A percentile compares a stretch with the other conserved stretches of the same genome.
phyloP scores from a whole-genome alignment of 2,888 invertebrate genomes.

The Leptinotarsa rubiginosa region DNA sequence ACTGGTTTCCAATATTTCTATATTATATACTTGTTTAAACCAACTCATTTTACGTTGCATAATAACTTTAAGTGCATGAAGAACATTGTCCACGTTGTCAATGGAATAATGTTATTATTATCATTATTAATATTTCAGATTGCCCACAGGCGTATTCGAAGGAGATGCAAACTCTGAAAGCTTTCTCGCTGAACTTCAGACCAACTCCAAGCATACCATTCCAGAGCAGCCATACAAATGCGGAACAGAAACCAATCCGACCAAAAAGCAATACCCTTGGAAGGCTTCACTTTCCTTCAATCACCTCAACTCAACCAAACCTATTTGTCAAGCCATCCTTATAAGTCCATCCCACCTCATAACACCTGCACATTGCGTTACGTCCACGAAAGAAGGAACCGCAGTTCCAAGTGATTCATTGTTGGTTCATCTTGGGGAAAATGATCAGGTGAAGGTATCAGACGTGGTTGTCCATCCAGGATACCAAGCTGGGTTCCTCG shows the following conservation, averaged over 20 bases:
- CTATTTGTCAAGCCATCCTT: constrained; percentile 49
- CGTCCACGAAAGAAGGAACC: constrained; percentile 43
- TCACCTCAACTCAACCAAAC: constrained; percentile 33
- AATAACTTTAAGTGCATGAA: too few species aligned
- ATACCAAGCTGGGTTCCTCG: constrained; percentile 69
- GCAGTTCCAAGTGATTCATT: constrained; percentile 38
- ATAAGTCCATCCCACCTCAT: constrained; percentile 47
- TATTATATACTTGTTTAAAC: too few species aligned
- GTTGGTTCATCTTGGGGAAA: neutral
- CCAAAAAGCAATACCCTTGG: constrained; percentile 45
- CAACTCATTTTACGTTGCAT: too few species aligned
- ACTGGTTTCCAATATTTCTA: too few species aligned
- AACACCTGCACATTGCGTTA: constrained; percentile 54
- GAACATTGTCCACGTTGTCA: too few species aligned
- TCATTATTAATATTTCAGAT: constrained; percentile 1
- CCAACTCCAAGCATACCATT: constrained; percentile 6
- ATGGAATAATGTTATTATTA: neutral
- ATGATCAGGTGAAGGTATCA: constrained; percentile 24
- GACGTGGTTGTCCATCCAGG: constrained; percentile 65
- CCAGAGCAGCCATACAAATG: constrained; percentile 35
- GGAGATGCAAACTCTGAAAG: constrained; percentile 46
- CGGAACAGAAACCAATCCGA: constrained; percentile 24
- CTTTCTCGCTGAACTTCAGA: constrained; percentile 35
- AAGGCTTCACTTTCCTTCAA: constrained; percentile 42
- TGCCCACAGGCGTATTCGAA: constrained; percentile 41